These are phyloP conservation scores for Mionectes macconnelli DNA, from an alignment of 2,113 vertebrate genomes.

Conservation along the genomic window DNA sequence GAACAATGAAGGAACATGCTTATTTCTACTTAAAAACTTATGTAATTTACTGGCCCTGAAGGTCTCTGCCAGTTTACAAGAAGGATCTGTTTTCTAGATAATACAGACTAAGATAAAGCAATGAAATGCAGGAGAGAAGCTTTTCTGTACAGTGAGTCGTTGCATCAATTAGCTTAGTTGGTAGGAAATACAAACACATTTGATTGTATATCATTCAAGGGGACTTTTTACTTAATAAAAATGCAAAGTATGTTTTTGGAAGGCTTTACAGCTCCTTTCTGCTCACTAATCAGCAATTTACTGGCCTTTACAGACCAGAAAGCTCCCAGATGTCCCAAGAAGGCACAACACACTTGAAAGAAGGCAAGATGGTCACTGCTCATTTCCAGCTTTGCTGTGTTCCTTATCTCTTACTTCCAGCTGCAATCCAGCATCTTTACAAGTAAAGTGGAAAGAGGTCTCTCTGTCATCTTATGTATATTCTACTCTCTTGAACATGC, in stretches of 20 bases:
- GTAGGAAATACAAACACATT: slow-evolving; percentile 36
- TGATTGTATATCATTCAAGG: slow-evolving; percentile 20
- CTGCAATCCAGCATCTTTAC: slow-evolving; percentile 22
- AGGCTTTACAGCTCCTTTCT: slow-evolving; percentile 43
- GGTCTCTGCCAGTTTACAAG: neutral
- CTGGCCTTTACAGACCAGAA: slow-evolving; percentile 43
- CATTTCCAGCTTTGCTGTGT: neutral
- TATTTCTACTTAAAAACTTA: neutral
- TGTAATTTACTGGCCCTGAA: neutral
- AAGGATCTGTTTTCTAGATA: neutral
- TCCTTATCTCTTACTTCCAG: slow-evolving; percentile 43
- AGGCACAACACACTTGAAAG: slow-evolving; percentile 7
- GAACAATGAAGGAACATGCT: neutral
- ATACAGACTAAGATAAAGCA: neutral
- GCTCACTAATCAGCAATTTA: slow-evolving; percentile 48
- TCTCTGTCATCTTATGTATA: neutral
- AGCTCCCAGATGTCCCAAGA: neutral
- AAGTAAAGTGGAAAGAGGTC: neutral
- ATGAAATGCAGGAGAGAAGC: neutral
- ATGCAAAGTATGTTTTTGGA: slow-evolving; percentile 34
- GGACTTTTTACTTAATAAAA: slow-evolving; percentile 41
- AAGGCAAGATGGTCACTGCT: neutral
- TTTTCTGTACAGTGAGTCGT: neutral
- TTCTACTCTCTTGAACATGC: neutral
- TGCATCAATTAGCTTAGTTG: slow-evolving; percentile 15